Evolutionary conservation across 2,113 vertebrate species (phyloP).

Genomic region (Strigops habroptila): DNA sequence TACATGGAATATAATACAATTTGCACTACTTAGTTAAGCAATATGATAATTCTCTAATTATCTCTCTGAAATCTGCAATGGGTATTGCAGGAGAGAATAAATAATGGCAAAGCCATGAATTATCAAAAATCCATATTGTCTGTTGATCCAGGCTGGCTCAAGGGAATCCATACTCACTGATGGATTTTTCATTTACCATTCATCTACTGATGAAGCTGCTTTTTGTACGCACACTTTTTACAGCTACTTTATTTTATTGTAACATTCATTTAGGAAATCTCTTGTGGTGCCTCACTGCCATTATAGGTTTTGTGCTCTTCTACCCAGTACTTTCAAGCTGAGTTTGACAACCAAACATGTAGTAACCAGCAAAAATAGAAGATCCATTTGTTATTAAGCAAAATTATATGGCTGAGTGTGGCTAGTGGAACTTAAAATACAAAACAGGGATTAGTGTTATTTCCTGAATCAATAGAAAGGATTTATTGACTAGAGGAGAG

Average conservation of each 20-base stretch:
- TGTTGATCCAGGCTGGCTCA: slow-evolving; percentile 60
- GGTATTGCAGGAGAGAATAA: slow-evolving; percentile 65
- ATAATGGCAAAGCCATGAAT: slow-evolving; percentile 68
- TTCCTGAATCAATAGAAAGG: slow-evolving; percentile 70
- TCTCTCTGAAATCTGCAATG: slow-evolving; percentile 64
- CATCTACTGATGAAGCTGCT: slow-evolving; percentile 64
- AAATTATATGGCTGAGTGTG: slow-evolving; percentile 64
- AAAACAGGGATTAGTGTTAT: slow-evolving; percentile 69
- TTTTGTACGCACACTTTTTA: slow-evolving; percentile 41
- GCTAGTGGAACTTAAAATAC: slow-evolving; percentile 66
- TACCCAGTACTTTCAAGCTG: slow-evolving; percentile 40
- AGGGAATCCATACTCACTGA: slow-evolving; percentile 62
- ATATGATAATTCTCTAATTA: slow-evolving; percentile 78
- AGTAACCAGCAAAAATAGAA: slow-evolving; percentile 63
- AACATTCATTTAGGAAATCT: slow-evolving; percentile 64
- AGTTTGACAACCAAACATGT: slow-evolving; percentile 65
- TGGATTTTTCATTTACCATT: slow-evolving; percentile 68
- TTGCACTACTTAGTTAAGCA: slow-evolving; percentile 72
- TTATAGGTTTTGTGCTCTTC: slow-evolving; percentile 46
- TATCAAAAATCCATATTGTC: slow-evolving; percentile 74
- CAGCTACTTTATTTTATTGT: slow-evolving; percentile 53
- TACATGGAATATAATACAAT: slow-evolving; percentile 52
- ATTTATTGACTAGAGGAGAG: slow-evolving; percentile 62
- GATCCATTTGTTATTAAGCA: slow-evolving; percentile 65
- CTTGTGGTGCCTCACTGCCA: slow-evolving; percentile 32